Percentiles rank a stretch among this genome's conserved stretches.
phyloP scores from a whole-genome alignment of 1,140 invertebrate species.

The Stenopsyche tienmushanensis region DNA sequence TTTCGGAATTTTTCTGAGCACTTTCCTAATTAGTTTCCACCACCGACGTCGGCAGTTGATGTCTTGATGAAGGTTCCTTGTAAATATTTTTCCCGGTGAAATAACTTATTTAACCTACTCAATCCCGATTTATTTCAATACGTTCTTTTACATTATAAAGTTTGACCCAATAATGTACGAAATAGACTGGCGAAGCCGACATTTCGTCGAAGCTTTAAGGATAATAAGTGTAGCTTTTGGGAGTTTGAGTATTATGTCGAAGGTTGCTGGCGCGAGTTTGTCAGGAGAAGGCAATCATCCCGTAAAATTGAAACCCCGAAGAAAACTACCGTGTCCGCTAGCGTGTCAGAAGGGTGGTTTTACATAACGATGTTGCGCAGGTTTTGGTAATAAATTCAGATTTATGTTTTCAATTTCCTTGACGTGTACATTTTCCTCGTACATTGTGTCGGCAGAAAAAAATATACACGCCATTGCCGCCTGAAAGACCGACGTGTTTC shows the following conservation, averaged over 20 bases:
- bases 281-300: too few species aligned
- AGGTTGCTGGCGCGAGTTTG: too few species aligned
- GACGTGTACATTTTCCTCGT: conserved; percentile 14
- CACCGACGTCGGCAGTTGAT: conserved; percentile 2
- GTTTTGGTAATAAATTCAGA: conserved; percentile 32
- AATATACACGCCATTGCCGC: background rate
- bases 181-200: too few species aligned
- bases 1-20: conserved; percentile 12
- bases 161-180: too few species aligned
- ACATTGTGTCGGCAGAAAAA: background rate
- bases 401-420: conserved; percentile 38
- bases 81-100: background rate
- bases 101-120: background rate
- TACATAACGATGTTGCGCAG: conserved; percentile 23
- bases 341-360: conserved; percentile 6
- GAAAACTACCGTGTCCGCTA: background rate
- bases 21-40: conserved; percentile 29
- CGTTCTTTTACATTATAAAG: too few species aligned
- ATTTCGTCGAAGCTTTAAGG: too few species aligned
- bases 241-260: too few species aligned
- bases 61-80: conserved; percentile 15
- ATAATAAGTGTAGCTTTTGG: too few species aligned
- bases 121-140: too few species aligned
- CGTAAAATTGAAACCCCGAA: conserved; percentile 3
- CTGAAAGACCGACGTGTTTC: background rate